Conservation (phyloP, 2,888 invertebrate genomes). For the Philereme transversata region DNA sequence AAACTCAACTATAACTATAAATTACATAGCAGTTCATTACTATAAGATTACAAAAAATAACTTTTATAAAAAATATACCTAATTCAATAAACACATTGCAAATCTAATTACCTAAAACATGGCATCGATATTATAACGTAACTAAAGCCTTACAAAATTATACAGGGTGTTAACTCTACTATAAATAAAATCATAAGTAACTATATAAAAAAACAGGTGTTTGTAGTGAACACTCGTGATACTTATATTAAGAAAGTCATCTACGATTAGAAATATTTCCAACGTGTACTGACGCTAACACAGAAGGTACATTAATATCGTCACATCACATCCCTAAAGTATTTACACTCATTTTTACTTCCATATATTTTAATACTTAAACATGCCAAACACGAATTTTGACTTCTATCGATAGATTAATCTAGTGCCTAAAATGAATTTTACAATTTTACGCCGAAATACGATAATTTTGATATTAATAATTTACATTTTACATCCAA, state of each 20-base stretch:
- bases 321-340: constrained; percentile 78
- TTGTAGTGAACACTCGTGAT: constrained; percentile 60
- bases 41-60: constrained; percentile 78
- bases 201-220: constrained; percentile 41
- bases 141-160: constrained; percentile 54
- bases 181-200: constrained; percentile 48
- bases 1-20: constrained; percentile 79
- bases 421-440: constrained; percentile 71
- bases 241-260: constrained; percentile 34
- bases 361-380: constrained; percentile 58
- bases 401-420: constrained; percentile 69
- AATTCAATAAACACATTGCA: constrained; percentile 78
- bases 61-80: constrained; percentile 79
- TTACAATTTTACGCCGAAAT: constrained; percentile 76
- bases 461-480: constrained; percentile 67
- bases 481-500: constrained; percentile 47
- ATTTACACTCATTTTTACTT: constrained; percentile 66
- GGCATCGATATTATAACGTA: constrained; percentile 68
- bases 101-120: constrained; percentile 78
- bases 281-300: constrained; percentile 62
- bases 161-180: constrained; percentile 39
- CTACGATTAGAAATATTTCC: constrained; percentile 38
- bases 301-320: constrained; percentile 70
- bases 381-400: constrained; percentile 78
- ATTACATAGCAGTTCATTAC: constrained; percentile 71